phyloP scores from a whole-genome alignment of 1,140 invertebrate genomes.

The Temnothorax longispinosus region DNA sequence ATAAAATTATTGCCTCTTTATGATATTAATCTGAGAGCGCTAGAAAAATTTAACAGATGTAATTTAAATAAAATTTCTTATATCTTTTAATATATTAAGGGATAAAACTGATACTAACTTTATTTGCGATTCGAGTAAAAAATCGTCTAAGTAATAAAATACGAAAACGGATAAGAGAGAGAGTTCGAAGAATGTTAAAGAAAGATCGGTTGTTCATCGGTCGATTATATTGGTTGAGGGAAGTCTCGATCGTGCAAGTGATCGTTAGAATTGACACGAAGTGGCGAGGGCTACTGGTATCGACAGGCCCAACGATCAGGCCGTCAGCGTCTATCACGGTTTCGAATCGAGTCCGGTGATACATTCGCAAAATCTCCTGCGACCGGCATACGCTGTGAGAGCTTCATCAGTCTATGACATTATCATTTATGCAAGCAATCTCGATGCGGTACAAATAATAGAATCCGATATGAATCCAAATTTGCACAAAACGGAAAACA shows the following conservation, averaged over 20 bases:
- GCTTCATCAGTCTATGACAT: not conserved
- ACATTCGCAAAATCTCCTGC: conserved; percentile 42
- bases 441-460: not conserved
- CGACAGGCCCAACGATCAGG: conserved; percentile 42
- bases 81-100: not conserved
- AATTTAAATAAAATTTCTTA: not conserved
- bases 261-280: conserved; percentile 55
- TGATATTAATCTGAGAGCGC: not conserved
- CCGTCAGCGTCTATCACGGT: conserved; percentile 44
- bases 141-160: not conserved
- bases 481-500: not conserved
- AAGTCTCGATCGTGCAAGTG: conserved; percentile 32
- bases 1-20: not conserved
- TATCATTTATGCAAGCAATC: conserved; percentile 29
- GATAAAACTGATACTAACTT: not conserved
- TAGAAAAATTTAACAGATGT: not conserved
- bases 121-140: not conserved
- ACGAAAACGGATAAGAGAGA: not conserved
- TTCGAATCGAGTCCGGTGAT: conserved; percentile 32
- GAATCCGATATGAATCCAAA: not conserved
- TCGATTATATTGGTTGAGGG: conserved; percentile 13
- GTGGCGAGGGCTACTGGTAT: conserved; percentile 57
- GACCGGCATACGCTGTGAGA: not conserved
- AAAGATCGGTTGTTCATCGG: not conserved
- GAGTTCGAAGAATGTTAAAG: not conserved